Base-by-base conservation (phyloP, 2,113 vertebrate species). In the Zeus faber region DNA sequence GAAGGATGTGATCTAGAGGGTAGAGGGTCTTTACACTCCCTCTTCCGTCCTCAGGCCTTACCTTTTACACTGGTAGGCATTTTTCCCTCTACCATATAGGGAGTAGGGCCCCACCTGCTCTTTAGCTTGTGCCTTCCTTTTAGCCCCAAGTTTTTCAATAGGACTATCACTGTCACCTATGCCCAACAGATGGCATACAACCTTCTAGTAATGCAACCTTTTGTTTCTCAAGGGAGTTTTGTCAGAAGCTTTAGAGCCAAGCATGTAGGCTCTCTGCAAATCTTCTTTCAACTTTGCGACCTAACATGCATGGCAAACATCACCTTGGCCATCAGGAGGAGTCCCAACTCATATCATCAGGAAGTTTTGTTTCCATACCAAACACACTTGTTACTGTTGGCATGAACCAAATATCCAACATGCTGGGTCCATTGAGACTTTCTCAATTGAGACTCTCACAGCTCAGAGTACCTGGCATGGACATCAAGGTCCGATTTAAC, bases 61-160 rank as follows among this genome's bases (percentile, higher is more conserved):
- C 21, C 37, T 47, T 16, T 14, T 22, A 64, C 18, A 54, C 45
- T 3, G 61, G 52, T 5, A 49, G 61, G 44, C 9, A 64, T 11
- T 10, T 27, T 54, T 23, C 31, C 41, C 10, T 47, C 31, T 3
- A 41, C 27, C 2, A 54, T 24, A 26, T 49, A 37, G 4, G 52
- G 51, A 2, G 18, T 14, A 10, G 29, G 16, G 17, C 23, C 48
- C 60, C 60, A 54, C 6, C n/a, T 35, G 11, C 26, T 39, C 26
- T 55, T 13, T 16, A 56, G n/a, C 14, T 56, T 49, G 11, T 64
- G 61, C 13, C 56, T 55, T n/a, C 52, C 51, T 54, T 3, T 23
- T 8, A 54, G 9, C 2, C 50, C 60, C 21, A 46, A 31, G 20
- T 49, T 40, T 11, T 26, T 25, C 4, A 56, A 11, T 6, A 64